Percentiles rank a stretch among this genome's conserved stretches.
Evolutionary conservation across 2,113 vertebrate species (phyloP).

Genomic region (Physeter macrocephalus): DNA sequence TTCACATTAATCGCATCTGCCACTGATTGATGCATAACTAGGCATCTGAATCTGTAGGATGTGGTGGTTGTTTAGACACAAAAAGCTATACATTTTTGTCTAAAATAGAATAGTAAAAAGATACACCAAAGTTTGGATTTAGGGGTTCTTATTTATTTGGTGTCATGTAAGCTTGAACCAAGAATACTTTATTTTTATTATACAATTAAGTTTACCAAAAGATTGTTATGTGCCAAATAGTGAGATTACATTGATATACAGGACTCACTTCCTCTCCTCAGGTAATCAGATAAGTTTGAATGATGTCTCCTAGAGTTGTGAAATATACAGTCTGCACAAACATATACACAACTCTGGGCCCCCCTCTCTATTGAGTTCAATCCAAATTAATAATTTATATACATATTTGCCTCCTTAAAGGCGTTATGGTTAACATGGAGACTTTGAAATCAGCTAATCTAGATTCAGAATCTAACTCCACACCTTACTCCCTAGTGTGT

Average conservation of each 20-base stretch:
- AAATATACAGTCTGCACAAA: neutral
- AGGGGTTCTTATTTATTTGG: neutral
- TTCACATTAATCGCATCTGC: neutral
- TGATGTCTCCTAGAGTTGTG: neutral
- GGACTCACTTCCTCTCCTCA: neutral
- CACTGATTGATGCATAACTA: neutral
- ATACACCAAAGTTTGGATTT: neutral
- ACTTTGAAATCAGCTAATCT: neutral
- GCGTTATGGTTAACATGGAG: neutral
- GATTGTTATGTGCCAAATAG: neutral
- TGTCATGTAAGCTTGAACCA: neutral
- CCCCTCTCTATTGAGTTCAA: neutral
- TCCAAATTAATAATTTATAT: neutral
- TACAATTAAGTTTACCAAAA: neutral
- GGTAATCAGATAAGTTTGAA: neutral
- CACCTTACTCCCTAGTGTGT: neutral
- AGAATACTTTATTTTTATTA: neutral
- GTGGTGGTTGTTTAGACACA: rapidly evolving
- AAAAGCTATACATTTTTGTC: neutral
- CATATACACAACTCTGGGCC: neutral
- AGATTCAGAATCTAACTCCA: neutral
- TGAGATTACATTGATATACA: neutral
- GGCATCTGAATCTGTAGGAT: neutral
- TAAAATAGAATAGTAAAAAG: neutral
- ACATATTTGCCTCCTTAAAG: neutral